Evolutionary conservation across 2,797 vertebrate genomes (phyloP), one percentile per base, ranked within the genome.

Genomic region (Fratercula arctica): DNA sequence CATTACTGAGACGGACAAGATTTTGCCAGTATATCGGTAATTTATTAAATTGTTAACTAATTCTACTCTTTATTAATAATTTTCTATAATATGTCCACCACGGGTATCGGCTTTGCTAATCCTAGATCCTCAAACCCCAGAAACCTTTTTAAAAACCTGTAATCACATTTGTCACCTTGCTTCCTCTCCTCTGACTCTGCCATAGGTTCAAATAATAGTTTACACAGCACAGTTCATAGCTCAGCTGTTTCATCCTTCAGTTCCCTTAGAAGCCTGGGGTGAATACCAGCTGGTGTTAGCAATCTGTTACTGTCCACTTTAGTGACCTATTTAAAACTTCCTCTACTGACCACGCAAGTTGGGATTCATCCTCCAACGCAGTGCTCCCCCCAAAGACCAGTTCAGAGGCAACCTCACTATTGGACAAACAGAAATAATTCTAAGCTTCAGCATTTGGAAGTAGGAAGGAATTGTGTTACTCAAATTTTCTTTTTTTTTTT

Each of bases 291-390:
- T 85, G 59, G 56, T 87, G 54, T 45, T 72, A 87, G 74, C 77
- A 94, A 93, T 93, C 90, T 94, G 93, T 95, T 90, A 84, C 88
- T 82, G 83, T 89, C 70, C 91, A 94, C 59, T 91, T 93, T 64
- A 95, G 35, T 74, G 57, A 79, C 51, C 77, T 91, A 69, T 51
- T 75, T 63, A 90, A 90, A 95, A 75, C 4, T 54, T 75, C 41
- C 63, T 88, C 80, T 93, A 66, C 37, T 81, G 57, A 90, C 61
- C 63, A 57, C 9, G 18, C 23, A 72, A 35, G 33, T 35, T 50
- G 31, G 4, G 21, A 87, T 81, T 88, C 61, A 78, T 54, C 31
- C 11, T 68, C 33, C 37, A 66, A 8, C 0, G 0, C 23, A 43
- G 10, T 23, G 35, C 18, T 68, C 17, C 10, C 19, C 21, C 2